Evolutionary conservation across 2,113 vertebrate genomes (phyloP), one percentile per base, ranked within the genome.

Genomic region (Podarcis muralis): DNA sequence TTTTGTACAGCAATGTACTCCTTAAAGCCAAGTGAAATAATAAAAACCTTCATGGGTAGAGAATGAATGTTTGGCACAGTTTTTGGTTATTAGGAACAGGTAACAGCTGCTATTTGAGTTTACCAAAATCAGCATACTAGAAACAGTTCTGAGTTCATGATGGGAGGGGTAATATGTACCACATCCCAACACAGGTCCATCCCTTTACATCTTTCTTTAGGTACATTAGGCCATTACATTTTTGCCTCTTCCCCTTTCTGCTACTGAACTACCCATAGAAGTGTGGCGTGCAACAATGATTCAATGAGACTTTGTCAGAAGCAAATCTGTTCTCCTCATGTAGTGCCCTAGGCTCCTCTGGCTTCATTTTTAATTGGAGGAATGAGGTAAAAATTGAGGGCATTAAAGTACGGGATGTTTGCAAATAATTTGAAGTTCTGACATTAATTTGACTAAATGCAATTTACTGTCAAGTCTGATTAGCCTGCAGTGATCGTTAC

Each of bases 251-350:
- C 76, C 23, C 35, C n/a, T 57, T 62, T 91, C 92, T 78, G 68
- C 89, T 93, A 69, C 87, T 92, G 87, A 84, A 27, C 92, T 95
- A 89, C 91, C 81, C 18, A 1, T 25, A 87, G 91, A 86, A 11
- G 86, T 81, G 87, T 76, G 77, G 89, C 90, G 90, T 92, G 91
- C 93, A 92, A 84, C 77, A 88, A 48, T 93, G 95, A 95, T 96
- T 93, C 86, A 94, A 86, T 87, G 74, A 94, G 92, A 95, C 89
- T 95, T 89, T 25, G 30, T 94, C 92, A 91, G 91, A 81, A 92
- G 79, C 18, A 65, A 93, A 92, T 95, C 91, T 94, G 93, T 91
- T 95, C 89, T 93, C 81, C 80, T 79, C 0, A 0, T 87, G 89
- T 18, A 90, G 48, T 81, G 95, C 95, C 91, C 2, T 90, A 87